Evolutionary conservation across 64 coral and sea anemone genomes (phyloP), one percentile per base, ranked within the genome.

Genomic region (Trachythela sp.): DNA sequence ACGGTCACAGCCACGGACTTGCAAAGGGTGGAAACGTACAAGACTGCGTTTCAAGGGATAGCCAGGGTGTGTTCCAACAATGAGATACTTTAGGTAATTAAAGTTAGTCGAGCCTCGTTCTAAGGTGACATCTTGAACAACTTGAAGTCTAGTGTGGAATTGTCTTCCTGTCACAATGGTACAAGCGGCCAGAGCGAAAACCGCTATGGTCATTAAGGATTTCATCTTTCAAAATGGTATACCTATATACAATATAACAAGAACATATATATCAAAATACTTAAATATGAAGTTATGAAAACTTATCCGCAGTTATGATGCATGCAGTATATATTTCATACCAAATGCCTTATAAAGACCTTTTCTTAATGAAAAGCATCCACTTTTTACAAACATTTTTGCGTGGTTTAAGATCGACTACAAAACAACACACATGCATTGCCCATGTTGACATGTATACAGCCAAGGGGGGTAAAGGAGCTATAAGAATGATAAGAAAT

Each of bases 31-130:
- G 85, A 93, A 93, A 17, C 86, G 84, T 8, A 93, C 27, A 31
- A 93, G 92, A 24, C 87, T 89, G 22, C 92, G 92, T 49, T 93
- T 93, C 43, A 89, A 86, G 22, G 92, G 92, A 36, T 42, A 93
- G 14, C 52, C 7, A 8, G 87, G 83, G 35, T 42, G 83, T 9
- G 24, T 31, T 22, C 88, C 84, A 24, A 93, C 88, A 4, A 93
- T 29, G 10, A 93, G 83, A n/a, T 51, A 86, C 45, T 27, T 54
- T 2, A 86, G 15, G 41, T 22, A 48, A 40, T 93, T 90, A 39
- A 26, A 80, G 83, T 93, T 93, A 0, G 0, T 27, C 0, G 30
- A 30, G 48, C 2, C 22, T 9, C 83, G 22, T 77, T 93, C 92
- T 20, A 93, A 59, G 22, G 31, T 34, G 40, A 92, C 90, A 87